Percentiles rank a stretch among this genome's conserved stretches.
phyloP scores from a whole-genome alignment of 2,113 vertebrate species.

The Etia nguti region DNA sequence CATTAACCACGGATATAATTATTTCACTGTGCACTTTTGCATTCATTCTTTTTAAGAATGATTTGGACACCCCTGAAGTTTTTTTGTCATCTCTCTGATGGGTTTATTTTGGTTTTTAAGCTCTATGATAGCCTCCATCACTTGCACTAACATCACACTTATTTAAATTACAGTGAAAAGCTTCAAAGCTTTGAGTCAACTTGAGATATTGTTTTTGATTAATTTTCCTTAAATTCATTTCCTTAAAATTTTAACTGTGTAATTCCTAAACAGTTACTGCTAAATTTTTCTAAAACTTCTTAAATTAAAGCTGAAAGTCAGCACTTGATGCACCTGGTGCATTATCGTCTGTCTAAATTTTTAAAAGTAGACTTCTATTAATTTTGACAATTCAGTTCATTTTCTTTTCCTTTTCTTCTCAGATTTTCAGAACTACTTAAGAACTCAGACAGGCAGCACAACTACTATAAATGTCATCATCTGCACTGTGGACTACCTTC shows the following conservation, averaged over 20 bases:
- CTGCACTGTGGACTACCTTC: constrained; percentile 93
- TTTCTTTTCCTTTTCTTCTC: not conserved
- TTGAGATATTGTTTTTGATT: not conserved
- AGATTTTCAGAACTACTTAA: constrained; percentile 95
- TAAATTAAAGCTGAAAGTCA: not conserved
- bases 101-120: not conserved
- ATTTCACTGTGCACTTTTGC: not conserved
- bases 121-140: not conserved
- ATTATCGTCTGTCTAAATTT: not conserved
- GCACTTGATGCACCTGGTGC: not conserved
- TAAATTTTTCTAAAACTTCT: not conserved
- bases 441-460: constrained; percentile 93
- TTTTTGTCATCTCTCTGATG: not conserved
- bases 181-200: not conserved
- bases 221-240: too few species aligned
- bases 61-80: not conserved
- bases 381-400: not conserved
- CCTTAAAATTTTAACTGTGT: too few species aligned
- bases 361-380: not conserved
- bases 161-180: not conserved
- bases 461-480: constrained; percentile 95
- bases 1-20: not conserved
- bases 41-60: not conserved
- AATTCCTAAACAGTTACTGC: not conserved
- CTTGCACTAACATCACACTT: not conserved